Evolutionary conservation across 2,113 vertebrate genomes (phyloP), one percentile per base, ranked within the genome.

Genomic region (Pelecanus crispus): DNA sequence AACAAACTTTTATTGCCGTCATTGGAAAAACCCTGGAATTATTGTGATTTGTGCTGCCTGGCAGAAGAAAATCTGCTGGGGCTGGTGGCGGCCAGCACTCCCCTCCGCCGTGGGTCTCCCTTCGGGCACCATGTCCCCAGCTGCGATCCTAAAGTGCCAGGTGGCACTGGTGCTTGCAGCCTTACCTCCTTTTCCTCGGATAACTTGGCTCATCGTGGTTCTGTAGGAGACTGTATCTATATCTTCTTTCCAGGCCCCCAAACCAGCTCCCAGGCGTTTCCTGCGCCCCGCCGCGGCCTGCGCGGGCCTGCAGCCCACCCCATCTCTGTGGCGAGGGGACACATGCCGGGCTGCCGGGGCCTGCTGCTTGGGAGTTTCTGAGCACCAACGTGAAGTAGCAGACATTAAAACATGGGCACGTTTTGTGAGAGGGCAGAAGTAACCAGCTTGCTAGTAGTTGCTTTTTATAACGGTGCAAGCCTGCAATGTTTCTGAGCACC

Each of bases 1-100:
- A 94, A 91, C 97, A 96, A 97, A 94, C 85, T 96, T 96, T 97
- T 96, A 97, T 94, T 94, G 93, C 95, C 45, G 74, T 89, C 93
- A 29, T 97, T 97, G 96, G 93, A 95, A 95, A 98, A 97, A 90
- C 72, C 86, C 61, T 38, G 52, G 88, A 83, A 59, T 96, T 91
- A 73, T 81, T 95, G 88, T 94, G 94, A 94, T 94, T 92, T 77
- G 94, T 90, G 94, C 86, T 92, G 96, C 85, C 87, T 42, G 74
- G 84, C 62, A 47, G 86, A 72, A 80, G 89, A 85, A 53, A 71
- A 63, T 40, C 96, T 65, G 62, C 50, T 42, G n/a, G 81, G 79
- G 13, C 67, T 52, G 88, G 74, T 63, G 14, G 25, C 32, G 62
- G 80, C 80, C 44, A 4, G 10, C 31, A 42, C 82, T 68, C 22